Conservation (phyloP, 2,888 invertebrate species). For the Oconnorella tubifera region DNA sequence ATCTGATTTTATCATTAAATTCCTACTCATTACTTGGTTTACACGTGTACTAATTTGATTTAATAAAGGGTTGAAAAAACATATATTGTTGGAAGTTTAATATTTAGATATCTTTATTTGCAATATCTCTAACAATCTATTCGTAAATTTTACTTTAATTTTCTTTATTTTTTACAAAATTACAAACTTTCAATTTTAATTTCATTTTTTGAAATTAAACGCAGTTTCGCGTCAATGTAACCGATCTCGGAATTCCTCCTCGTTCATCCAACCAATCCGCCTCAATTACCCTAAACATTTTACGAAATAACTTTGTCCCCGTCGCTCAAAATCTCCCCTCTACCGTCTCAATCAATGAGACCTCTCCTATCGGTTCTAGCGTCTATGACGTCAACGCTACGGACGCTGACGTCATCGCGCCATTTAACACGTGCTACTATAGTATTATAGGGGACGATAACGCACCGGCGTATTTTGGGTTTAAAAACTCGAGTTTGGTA, state of each 20-base stretch:
- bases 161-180: constrained; percentile 11
- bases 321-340: constrained; percentile 39
- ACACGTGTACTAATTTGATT: no score
- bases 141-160: constrained; percentile 12
- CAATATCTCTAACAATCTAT: no score
- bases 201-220: no score
- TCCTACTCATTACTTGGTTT: no score
- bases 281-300: constrained; percentile 40
- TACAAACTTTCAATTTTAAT: no score
- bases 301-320: constrained; percentile 42
- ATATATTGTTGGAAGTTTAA: no score
- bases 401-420: constrained; percentile 31
- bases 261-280: constrained; percentile 34
- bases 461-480: constrained; percentile 39
- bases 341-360: constrained; percentile 32
- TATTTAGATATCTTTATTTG: no score
- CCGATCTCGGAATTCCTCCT: constrained; percentile 41
- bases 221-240: constrained; percentile 33
- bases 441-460: constrained; percentile 38
- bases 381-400: constrained; percentile 27
- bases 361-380: constrained; percentile 7
- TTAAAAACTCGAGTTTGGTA: constrained; percentile 31
- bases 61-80: no score
- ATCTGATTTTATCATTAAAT: no score
- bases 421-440: constrained; percentile 42